phyloP scores from a whole-genome alignment of 1,140 invertebrate genomes.

The Hylaeus volcanicus region DNA sequence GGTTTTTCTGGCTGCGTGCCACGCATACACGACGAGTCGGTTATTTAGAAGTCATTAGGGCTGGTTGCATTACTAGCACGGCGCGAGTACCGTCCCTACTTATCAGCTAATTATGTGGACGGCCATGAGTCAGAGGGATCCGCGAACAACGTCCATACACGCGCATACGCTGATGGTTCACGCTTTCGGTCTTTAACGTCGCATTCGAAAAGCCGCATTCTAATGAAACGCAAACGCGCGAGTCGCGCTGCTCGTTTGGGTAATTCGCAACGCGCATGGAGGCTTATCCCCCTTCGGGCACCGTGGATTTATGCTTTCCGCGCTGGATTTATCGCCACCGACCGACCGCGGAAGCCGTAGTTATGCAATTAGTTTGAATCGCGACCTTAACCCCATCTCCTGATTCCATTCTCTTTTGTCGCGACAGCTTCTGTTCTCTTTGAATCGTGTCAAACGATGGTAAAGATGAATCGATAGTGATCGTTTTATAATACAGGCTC shows the following conservation, averaged over 20 bases:
- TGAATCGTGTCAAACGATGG: too few relatives aligned
- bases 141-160: conserved; percentile 6
- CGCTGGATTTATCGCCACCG: conserved; percentile 44
- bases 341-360: not conserved
- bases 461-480: too few relatives aligned
- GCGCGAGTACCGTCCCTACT: conserved; percentile 65
- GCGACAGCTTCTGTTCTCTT: too few relatives aligned
- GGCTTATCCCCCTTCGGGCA: conserved; percentile 41
- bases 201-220: conserved; percentile 30
- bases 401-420: too few relatives aligned
- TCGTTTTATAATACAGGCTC: too few relatives aligned
- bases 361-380: conserved; percentile 31
- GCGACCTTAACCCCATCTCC: conserved; percentile 14
- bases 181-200: conserved; percentile 39
- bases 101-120: conserved; percentile 68
- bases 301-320: conserved; percentile 37
- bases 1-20: conserved; percentile 24
- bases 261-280: conserved; percentile 32
- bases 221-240: conserved; percentile 38
- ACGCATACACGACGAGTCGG: not conserved
- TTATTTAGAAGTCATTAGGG: conserved; percentile 68
- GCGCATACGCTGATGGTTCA: not conserved
- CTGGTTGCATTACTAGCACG: conserved; percentile 64
- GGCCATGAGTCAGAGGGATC: conserved; percentile 18
- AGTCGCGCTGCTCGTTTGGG: conserved; percentile 10